A percentile compares a stretch with the other conserved stretches of the same genome.
phyloP scores from a whole-genome alignment of 2,113 vertebrate species.

The Vireo altiloquus region DNA sequence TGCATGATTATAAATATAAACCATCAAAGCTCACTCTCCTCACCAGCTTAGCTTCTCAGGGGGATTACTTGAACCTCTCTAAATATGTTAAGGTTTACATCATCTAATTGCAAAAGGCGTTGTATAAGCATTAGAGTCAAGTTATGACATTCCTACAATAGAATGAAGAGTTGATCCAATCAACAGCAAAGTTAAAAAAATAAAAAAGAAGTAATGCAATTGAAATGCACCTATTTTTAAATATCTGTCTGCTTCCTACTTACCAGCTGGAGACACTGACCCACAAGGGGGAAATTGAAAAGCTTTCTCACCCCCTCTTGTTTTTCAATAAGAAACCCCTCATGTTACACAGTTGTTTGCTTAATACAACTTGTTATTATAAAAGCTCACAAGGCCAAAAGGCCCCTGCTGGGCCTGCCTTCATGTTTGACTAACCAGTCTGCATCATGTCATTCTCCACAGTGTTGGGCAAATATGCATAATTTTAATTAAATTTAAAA shows the following conservation, averaged over 20 bases:
- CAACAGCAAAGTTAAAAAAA: background rate
- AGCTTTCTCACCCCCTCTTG: conserved; percentile 34
- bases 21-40: conserved; percentile 15
- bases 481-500: conserved; percentile 27
- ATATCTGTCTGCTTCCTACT: background rate
- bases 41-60: conserved; percentile 4
- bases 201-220: background rate
- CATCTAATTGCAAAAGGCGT: conserved; percentile 61
- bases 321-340: conserved; percentile 41
- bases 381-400: conserved; percentile 50
- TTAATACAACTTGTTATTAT: conserved; percentile 35
- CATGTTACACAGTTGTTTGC: conserved; percentile 37
- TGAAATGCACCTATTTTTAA: conserved; percentile 23
- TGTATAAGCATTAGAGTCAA: conserved; percentile 48
- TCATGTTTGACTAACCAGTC: conserved; percentile 25
- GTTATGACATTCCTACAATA: conserved; percentile 22
- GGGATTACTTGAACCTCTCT: conserved; percentile 15
- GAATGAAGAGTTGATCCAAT: conserved; percentile 18
- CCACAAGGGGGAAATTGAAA: background rate
- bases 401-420: conserved; percentile 6
- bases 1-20: background rate
- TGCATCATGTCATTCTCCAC: conserved; percentile 31
- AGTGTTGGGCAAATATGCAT: conserved; percentile 10
- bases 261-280: background rate
- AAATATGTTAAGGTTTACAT: conserved; percentile 37